Conservation (phyloP, 1,140 invertebrate species). For the Apis cerana region DNA sequence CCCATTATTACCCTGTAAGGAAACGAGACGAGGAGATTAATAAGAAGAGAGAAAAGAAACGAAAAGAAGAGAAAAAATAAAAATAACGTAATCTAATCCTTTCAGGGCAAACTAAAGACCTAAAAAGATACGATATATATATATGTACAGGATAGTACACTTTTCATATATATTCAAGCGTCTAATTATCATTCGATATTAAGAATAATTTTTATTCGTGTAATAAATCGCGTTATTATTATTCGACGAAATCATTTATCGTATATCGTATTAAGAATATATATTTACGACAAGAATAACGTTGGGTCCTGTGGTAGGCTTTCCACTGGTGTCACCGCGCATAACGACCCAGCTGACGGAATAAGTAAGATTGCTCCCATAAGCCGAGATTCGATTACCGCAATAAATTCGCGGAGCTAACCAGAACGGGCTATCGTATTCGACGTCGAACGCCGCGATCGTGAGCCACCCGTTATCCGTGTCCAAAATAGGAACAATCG, state of each 20-base stretch:
- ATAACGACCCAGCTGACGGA: slow-evolving; percentile 92
- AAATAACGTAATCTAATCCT: slow-evolving; percentile 13
- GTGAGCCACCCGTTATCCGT: slow-evolving; percentile 82
- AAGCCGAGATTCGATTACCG: slow-evolving; percentile 90
- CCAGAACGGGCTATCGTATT: slow-evolving; percentile 93
- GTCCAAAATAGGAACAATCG: slow-evolving; percentile 81
- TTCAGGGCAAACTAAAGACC: neutral
- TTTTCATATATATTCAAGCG: neutral
- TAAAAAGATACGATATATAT: neutral
- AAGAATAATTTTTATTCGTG: too few relatives aligned
- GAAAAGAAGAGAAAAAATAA: neutral
- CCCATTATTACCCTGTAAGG: slow-evolving; percentile 84
- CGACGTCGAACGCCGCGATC: slow-evolving; percentile 85
- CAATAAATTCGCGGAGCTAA: slow-evolving; percentile 88
- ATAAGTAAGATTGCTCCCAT: slow-evolving; percentile 91
- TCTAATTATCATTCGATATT: too few relatives aligned
- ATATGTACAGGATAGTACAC: neutral
- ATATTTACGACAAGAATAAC: slow-evolving; percentile 89
- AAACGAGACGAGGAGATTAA: slow-evolving; percentile 16
- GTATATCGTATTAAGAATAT: too few relatives aligned
- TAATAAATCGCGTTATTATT: too few relatives aligned
- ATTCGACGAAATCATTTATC: too few relatives aligned
- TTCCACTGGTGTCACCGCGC: slow-evolving; percentile 93
- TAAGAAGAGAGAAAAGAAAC: neutral
- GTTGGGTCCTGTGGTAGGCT: slow-evolving; percentile 91